phyloP scores from a whole-genome alignment of 2,113 vertebrate species.

The Arvicanthis niloticus region DNA sequence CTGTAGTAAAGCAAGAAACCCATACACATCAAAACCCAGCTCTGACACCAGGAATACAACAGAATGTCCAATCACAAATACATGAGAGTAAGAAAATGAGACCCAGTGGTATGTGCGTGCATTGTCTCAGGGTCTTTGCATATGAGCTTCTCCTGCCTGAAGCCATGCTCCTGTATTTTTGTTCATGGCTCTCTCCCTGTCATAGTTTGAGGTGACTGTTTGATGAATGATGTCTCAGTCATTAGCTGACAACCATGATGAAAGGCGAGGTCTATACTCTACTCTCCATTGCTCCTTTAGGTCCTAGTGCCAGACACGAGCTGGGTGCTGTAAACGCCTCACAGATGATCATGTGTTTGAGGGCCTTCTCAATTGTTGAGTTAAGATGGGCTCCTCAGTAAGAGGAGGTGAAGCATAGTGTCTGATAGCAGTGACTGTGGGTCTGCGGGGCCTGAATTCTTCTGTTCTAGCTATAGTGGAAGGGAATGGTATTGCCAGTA shows the following conservation, averaged over 20 bases:
- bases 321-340: background rate
- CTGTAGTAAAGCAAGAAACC: conserved; percentile 48
- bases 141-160: background rate
- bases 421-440: background rate
- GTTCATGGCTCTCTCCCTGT: background rate
- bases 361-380: background rate
- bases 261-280: background rate
- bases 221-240: background rate
- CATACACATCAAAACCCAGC: background rate
- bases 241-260: background rate
- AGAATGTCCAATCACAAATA: conserved; percentile 47
- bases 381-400: background rate
- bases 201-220: background rate
- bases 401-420: background rate
- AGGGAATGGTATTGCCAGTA: background rate
- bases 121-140: conserved; percentile 29
- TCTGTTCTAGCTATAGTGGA: background rate
- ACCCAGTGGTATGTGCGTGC: background rate
- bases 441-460: background rate
- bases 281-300: background rate
- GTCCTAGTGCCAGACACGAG: background rate
- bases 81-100: background rate
- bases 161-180: background rate
- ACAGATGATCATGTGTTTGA: background rate
- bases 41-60: conserved; percentile 36